Base-by-base conservation (phyloP, 2,888 invertebrate species). In the Torymus texanus region DNA sequence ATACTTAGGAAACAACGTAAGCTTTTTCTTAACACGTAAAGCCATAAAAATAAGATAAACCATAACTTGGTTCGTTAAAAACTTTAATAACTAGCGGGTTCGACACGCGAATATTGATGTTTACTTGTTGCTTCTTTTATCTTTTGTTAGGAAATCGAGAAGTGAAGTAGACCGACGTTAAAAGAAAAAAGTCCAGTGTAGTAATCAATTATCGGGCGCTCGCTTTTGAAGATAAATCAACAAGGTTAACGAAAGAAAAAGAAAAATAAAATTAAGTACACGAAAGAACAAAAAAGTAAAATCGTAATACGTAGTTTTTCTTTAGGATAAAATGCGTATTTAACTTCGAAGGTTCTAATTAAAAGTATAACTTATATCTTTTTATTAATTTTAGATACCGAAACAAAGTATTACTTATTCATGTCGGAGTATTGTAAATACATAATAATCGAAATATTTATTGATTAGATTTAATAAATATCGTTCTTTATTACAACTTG, bases 51-150 rank as follows among this genome's bases (percentile, higher is more conserved):
- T n/a, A 21, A 53, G 8, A 21, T 11, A 66, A 53, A 21, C 53
- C 41, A 11, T 14, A 53, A 53, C 14, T 16, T 18, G 21, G 53
- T 67, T 67, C 53, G 55, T 67, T 55, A 67, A 53, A 16, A 55
- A 55, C 67, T 67, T 67, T 53, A 5, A 55, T 21, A 53, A 66
- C 61, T 12, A 21, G 53, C 53, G 21, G 21, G 24, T n/a, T 53
- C 67, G 67, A 67, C 14, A 13, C 24, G 21, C 14, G 14, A n/a
- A 24, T 67, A 53, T 67, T 53, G 67, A 67, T 67, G 13, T 24
- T 67, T 55, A 21, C 53, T 67, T 67, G 11, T 24, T n/a, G 53
- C 18, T 51, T 51, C 51, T 50, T 51, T 66, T 51, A 53, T 14
- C 53, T 24, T 55, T 24, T 21, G n/a, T 10, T 11, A 14, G 53